Evolutionary conservation across 2,888 invertebrate genomes (phyloP).

Genomic region (Drosophila planitibia): DNA sequence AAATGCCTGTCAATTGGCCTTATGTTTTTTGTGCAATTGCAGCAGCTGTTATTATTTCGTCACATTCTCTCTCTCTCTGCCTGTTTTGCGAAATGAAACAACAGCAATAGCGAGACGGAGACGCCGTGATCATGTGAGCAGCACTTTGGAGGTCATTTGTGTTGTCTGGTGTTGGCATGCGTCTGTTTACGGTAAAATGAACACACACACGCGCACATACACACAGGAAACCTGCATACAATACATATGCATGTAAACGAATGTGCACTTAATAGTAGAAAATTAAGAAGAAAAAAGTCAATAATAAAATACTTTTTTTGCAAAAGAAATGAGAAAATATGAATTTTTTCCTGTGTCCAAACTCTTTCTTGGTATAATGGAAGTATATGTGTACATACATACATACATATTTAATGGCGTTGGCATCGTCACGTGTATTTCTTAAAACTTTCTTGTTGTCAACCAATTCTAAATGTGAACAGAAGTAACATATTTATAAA

Average conservation of each 20-base stretch:
- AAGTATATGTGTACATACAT: neutral
- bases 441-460: constrained; percentile 1
- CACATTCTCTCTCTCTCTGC: constrained; percentile 5
- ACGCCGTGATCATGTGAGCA: constrained; percentile 16
- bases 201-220: neutral
- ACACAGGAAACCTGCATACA: neutral
- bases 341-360: neutral
- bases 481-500: constrained; percentile 1
- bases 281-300: neutral
- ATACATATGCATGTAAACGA: neutral
- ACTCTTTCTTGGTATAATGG: neutral
- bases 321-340: neutral
- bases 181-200: constrained; percentile 1
- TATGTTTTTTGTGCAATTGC: constrained; percentile 6
- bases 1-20: constrained; percentile 26
- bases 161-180: constrained; percentile 14
- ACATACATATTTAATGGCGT: neutral
- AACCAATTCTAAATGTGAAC: neutral
- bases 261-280: neutral
- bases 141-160: constrained; percentile 4
- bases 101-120: neutral
- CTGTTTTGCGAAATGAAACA: constrained; percentile 1
- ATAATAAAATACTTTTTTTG: neutral
- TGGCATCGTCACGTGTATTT: neutral
- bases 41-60: constrained; percentile 25